Evolutionary conservation across 2,888 invertebrate genomes (phyloP).

Genomic region (Axea sp.): DNA sequence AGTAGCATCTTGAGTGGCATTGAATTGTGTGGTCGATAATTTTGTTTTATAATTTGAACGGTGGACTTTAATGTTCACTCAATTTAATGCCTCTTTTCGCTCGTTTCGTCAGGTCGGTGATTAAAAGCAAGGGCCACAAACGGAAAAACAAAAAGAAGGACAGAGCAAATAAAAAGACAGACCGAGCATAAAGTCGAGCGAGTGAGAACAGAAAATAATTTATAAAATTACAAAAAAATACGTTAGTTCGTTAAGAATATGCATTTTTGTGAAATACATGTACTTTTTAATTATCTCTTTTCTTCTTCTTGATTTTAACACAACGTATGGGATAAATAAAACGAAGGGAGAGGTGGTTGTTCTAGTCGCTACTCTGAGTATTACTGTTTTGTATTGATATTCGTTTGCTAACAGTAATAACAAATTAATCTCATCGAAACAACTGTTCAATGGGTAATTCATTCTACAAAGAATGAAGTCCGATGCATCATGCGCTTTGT

Average conservation of each 20-base stretch:
- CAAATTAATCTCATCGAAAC: constrained; percentile 62
- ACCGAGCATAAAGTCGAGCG: neutral
- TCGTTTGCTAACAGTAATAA: constrained; percentile 48
- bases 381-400: constrained; percentile 49
- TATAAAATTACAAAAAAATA: constrained; percentile 19
- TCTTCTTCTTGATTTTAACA: constrained; percentile 14
- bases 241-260: constrained; percentile 49
- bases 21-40: neutral
- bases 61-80: constrained; percentile 13
- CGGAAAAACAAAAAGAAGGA: neutral
- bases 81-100: constrained; percentile 11
- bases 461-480: constrained; percentile 56
- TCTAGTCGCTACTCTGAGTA: constrained; percentile 55
- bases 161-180: neutral
- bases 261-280: constrained; percentile 45
- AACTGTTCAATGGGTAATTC: constrained; percentile 53
- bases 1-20: neutral
- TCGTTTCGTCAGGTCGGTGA: neutral
- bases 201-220: constrained; percentile 29
- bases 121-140: neutral
- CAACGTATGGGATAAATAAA: constrained; percentile 39
- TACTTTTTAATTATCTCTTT: constrained; percentile 1
- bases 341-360: constrained; percentile 47
- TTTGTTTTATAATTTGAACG: neutral
- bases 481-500: constrained; percentile 28